phyloP scores from a whole-genome alignment of 2,888 invertebrate genomes.

The Lysandra coridon region DNA sequence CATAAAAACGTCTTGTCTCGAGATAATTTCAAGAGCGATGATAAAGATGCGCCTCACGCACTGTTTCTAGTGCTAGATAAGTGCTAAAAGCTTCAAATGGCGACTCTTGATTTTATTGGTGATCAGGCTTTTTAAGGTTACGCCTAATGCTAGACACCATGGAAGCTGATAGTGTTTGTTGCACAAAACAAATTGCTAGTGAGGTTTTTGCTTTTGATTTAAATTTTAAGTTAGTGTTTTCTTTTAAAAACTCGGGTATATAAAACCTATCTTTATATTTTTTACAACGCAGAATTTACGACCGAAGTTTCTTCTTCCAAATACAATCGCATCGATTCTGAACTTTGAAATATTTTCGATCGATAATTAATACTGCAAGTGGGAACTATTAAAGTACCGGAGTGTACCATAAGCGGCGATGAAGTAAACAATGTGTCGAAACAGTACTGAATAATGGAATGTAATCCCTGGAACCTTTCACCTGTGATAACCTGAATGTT shows the following conservation, averaged over 20 bases:
- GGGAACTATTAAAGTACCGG: neutral
- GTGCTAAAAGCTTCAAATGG: constrained; percentile 25
- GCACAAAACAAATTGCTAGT: neutral
- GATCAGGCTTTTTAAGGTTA: neutral
- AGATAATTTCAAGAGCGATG: constrained; percentile 74
- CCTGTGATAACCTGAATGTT: constrained; percentile 67
- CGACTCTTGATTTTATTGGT: constrained; percentile 10
- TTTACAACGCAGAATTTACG: too few relatives aligned
- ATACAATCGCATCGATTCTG: neutral
- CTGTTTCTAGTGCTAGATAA: constrained; percentile 44
- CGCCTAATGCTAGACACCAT: neutral
- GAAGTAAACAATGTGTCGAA: constrained; percentile 30
- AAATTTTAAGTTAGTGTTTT: neutral
- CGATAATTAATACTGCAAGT: neutral
- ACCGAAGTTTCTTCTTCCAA: neutral
- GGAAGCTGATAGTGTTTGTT: constrained; percentile 4
- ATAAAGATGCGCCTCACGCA: constrained; percentile 49
- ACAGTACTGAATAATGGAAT: constrained; percentile 41
- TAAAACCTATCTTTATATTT: too few relatives aligned
- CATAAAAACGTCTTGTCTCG: constrained; percentile 74
- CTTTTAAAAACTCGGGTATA: neutral
- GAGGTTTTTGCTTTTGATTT: neutral
- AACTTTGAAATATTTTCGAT: neutral
- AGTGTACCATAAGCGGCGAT: neutral
- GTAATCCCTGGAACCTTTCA: constrained; percentile 69